Evolutionary conservation across 2,888 invertebrate species (phyloP), one percentile per base, ranked within the genome.

Genomic region (Heteropelma amictum): DNA sequence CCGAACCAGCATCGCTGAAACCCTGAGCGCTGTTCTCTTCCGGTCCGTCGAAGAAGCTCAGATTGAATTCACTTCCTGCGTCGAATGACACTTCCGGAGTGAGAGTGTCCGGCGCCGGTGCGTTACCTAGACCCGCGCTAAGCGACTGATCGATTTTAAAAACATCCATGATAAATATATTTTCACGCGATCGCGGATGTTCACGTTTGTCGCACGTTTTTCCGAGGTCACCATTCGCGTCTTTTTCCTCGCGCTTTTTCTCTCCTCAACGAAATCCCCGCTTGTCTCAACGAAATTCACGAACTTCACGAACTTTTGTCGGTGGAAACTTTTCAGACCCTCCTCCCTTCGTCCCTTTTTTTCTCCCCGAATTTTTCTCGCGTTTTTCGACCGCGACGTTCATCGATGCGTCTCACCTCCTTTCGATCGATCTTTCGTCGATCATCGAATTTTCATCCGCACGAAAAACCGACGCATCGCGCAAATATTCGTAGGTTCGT

Each of bases 41-140:
- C 58, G 91, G 91, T 33, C 91, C 90, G 89, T 95, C 95, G 91
- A 95, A 95, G 90, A 95, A 95, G 89, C 94, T 93, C 86, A 95
- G 91, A 89, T 95, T 94, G 89, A 95, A 95, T 89, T 95, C 94
- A 79, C 94, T 92, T 86, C 93, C 93, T 82, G 94, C 93, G 89
- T 94, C 94, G 90, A 95, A 93, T 85, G 92, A 92, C 81, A 94
- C 93, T 89, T 93, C 92, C 88, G 92, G 91, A 87, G 91, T 90
- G 84, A 91, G 90, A 89, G 91, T 91, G 87, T 92, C 92, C 80
- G 92, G 91, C 77, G 91, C 90, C 83, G 92, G 93, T 88, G 92
- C 92, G 85, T 90, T 91, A 83, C 92, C 92, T 87, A 93, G 88
- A 89, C 92, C 91, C 89, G 92, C 92, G 89, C 91, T 91, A 86